Base-by-base conservation (phyloP, 2,888 invertebrate genomes). In the Stramonita haemastoma region DNA sequence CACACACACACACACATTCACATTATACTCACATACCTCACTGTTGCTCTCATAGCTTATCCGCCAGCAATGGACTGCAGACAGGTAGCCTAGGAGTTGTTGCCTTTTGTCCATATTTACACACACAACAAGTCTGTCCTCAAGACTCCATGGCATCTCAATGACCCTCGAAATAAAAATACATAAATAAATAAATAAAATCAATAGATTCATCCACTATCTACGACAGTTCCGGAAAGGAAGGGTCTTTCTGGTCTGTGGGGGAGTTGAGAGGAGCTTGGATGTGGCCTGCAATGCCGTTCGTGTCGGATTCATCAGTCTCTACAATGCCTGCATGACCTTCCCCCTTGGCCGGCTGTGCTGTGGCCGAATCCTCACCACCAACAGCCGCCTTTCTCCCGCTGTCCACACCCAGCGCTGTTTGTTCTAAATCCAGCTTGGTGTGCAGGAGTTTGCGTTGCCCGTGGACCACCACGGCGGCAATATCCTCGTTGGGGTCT, bases 391-490 rank as follows among this genome's bases (percentile, higher is more conserved):
- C 29, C 32, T 85, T 26, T 26, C 8, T n/a, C 4, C 60, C 26
- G 15, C 34, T 26, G 5, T 73, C 70, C 11, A 22, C 46, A 66
- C 36, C 19, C 19, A 17, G 73, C 15, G 36, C 73, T 32, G n/a
- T 46, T 22, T 13, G 34, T 8, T 70, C 87, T 13, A 26, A 1
- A 13, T 32, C 32, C 19, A 57, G 19, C 34, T 88, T 90, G 17
- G 84, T 79, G 66, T 90, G 90, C 17, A 90, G 88, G 26, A 36
- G 46, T 57, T 90, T 90, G 73, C 88, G 90, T 8, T 90, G 79
- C 11, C 87, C 90, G 4, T 87, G 87, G 26, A 90, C 88, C 1
- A 90, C 90, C 29, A 90, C 90, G 29, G 88, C 88, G 32, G 88
- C 88, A 6, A 56, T 26, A 17, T 77, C 19, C 5, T 19, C 32